Conservation (phyloP, 2,888 invertebrate species). For the Eupithecia inturbata region DNA sequence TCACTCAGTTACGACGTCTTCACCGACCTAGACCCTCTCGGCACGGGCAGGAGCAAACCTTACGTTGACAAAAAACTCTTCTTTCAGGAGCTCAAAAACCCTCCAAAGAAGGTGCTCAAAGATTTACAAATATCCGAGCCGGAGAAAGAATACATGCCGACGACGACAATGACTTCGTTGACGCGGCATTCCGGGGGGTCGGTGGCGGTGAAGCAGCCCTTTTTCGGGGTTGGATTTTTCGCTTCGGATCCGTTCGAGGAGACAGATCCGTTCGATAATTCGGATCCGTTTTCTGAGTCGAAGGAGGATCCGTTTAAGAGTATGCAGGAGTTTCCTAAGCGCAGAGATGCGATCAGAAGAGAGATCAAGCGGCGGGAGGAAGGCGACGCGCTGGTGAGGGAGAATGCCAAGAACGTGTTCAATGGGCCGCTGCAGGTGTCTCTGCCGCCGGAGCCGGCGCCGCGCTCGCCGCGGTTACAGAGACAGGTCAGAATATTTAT, state of each 20-base stretch:
- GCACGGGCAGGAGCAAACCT: constrained; percentile 95
- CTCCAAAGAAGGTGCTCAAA: constrained; percentile 95
- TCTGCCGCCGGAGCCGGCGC: constrained; percentile 86
- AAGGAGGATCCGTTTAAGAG: constrained; percentile 85
- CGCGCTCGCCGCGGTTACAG: constrained; percentile 73
- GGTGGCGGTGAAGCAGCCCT: constrained; percentile 73
- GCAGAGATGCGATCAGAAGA: constrained; percentile 55
- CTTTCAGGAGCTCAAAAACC: constrained; percentile 97
- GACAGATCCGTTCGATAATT: constrained; percentile 89
- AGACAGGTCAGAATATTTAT: constrained; percentile 65
- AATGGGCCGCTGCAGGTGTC: constrained; percentile 88
- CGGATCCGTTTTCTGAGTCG: constrained; percentile 87
- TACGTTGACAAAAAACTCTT: constrained; percentile 98
- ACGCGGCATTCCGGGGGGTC: constrained; percentile 79
- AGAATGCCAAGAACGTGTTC: constrained; percentile 74
- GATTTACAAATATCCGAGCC: constrained; percentile 85
- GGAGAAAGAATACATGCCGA: constrained; percentile 71
- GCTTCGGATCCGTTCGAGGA: constrained; percentile 86
- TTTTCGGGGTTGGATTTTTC: constrained; percentile 72
- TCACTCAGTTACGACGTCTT: constrained; percentile 90
- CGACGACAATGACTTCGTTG: constrained; percentile 79
- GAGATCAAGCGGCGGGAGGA: constrained; percentile 59
- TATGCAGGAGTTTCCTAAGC: constrained; percentile 73
- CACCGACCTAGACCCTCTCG: constrained; percentile 96
- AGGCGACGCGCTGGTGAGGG: constrained; percentile 53